phyloP scores from a whole-genome alignment of 2,888 invertebrate species.

The Biston betularia region DNA sequence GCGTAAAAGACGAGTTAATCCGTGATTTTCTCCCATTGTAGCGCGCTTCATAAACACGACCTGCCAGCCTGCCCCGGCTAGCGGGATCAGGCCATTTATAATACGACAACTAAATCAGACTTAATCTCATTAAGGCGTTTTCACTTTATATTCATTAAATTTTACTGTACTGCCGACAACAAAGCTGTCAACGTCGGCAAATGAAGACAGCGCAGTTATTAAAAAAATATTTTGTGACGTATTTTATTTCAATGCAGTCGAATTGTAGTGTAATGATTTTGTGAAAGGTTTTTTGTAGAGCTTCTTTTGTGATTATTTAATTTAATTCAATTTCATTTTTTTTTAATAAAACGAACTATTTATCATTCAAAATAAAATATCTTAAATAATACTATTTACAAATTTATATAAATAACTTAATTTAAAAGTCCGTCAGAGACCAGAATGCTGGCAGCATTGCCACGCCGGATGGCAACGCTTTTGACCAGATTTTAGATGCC shows the following conservation, averaged over 20 bases:
- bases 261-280: neutral
- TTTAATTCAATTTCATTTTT: too few species aligned
- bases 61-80: conserved; percentile 47
- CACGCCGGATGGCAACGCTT: too few species aligned
- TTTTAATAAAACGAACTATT: too few species aligned
- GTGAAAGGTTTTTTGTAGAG: too few species aligned
- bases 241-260: too few species aligned
- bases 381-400: too few species aligned
- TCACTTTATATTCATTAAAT: conserved; percentile 63
- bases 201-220: conserved; percentile 6
- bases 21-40: conserved; percentile 46
- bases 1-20: conserved; percentile 32
- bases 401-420: too few species aligned
- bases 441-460: too few species aligned
- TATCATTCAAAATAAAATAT: too few species aligned
- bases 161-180: conserved; percentile 47
- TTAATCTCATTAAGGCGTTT: conserved; percentile 61
- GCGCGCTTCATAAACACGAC: conserved; percentile 52
- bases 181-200: conserved; percentile 25
- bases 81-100: conserved; percentile 71
- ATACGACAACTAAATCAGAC: conserved; percentile 66
- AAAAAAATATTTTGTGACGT: neutral
- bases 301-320: too few species aligned
- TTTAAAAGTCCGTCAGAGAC: too few species aligned
- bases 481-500: too few species aligned